Evolutionary conservation across 2,888 invertebrate species (phyloP).

Genomic region (Timandra comae): DNA sequence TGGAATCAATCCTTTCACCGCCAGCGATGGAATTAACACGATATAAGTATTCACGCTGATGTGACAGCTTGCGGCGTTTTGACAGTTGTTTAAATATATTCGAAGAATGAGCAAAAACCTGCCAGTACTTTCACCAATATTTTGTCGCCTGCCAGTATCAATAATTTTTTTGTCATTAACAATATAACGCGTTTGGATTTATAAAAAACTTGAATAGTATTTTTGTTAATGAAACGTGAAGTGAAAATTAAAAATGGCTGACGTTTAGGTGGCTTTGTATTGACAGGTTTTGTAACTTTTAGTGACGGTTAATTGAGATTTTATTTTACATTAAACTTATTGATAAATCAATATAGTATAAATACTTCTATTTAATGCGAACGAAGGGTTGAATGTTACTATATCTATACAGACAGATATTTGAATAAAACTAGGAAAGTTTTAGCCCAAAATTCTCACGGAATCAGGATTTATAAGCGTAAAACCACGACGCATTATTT

Average conservation of each 20-base stretch:
- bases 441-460: too few relatives aligned
- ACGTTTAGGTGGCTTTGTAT: conserved; percentile 4
- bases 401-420: too few relatives aligned
- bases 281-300: too few relatives aligned
- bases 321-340: too few relatives aligned
- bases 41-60: conserved; percentile 27
- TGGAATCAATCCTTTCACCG: conserved; percentile 30
- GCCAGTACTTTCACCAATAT: conserved; percentile 52
- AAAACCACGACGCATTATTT: too few relatives aligned
- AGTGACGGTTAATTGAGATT: too few relatives aligned
- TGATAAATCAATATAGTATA: too few relatives aligned
- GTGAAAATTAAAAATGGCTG: conserved; percentile 41
- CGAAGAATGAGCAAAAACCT: conserved; percentile 30
- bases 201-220: conserved; percentile 41
- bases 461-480: too few relatives aligned
- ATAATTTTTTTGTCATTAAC: conserved; percentile 32
- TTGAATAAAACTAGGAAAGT: too few relatives aligned
- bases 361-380: too few relatives aligned
- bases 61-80: conserved; percentile 35
- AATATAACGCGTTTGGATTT: conserved; percentile 49
- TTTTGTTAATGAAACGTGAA: conserved; percentile 45
- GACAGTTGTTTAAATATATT: conserved; percentile 41
- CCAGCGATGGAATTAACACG: conserved; percentile 11
- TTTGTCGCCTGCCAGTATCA: conserved; percentile 37
- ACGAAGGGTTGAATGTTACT: too few relatives aligned